Evolutionary conservation across 2,797 vertebrate genomes (phyloP).

Genomic region (Chaenodraco wilsoni): DNA sequence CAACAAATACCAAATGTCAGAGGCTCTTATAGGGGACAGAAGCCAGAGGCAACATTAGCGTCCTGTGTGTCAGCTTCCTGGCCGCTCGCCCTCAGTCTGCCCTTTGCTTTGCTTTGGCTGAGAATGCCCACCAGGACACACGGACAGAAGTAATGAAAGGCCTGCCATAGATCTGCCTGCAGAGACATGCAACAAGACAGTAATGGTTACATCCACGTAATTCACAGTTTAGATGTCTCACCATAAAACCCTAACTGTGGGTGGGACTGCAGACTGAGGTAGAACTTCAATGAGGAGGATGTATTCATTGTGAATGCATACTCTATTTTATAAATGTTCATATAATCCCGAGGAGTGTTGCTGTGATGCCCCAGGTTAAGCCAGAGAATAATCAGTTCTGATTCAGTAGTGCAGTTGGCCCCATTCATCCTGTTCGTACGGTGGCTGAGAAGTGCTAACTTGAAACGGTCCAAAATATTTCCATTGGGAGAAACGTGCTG

Average conservation of each 20-base stretch:
- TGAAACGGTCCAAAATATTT: no score
- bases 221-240: neutral
- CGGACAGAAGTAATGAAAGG: constrained; percentile 31
- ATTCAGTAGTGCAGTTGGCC: no score
- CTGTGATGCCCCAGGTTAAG: neutral
- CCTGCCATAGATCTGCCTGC: constrained; percentile 31
- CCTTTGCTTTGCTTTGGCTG: constrained; percentile 57
- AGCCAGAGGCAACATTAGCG: constrained; percentile 68
- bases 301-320: neutral
- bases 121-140: constrained; percentile 29
- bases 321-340: neutral
- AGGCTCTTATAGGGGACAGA: constrained; percentile 64
- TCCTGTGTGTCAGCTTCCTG: constrained; percentile 65
- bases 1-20: constrained; percentile 73
- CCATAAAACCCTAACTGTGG: neutral
- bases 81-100: constrained; percentile 49
- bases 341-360: neutral
- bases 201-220: constrained; percentile 1
- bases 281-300: neutral
- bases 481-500: no score
- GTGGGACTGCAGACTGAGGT: neutral
- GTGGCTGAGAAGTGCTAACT: no score
- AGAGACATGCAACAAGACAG: constrained; percentile 14
- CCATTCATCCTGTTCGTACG: no score
- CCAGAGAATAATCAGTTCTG: neutral